phyloP scores from a whole-genome alignment of 1,140 invertebrate species.

The Zaprionus kolodkinae region DNA sequence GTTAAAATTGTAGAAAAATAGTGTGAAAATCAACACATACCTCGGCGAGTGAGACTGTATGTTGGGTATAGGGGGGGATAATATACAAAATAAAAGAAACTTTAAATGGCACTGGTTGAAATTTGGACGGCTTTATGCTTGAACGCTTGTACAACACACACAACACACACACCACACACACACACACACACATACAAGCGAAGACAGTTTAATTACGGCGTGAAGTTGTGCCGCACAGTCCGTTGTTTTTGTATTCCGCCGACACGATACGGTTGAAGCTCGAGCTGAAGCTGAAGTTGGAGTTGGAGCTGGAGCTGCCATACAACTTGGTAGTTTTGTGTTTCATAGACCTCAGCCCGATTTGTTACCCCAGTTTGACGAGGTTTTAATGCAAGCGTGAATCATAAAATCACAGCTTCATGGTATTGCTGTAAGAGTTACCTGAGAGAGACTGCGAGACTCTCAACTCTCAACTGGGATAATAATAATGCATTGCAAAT shows the following conservation, averaged over 20 bases:
- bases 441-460: slow-evolving; percentile 16
- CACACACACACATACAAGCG: slow-evolving; percentile 45
- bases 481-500: slow-evolving; percentile 61
- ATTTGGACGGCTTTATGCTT: slow-evolving; percentile 77
- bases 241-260: slow-evolving; percentile 46
- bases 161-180: slow-evolving; percentile 13
- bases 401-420: slow-evolving; percentile 64
- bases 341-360: slow-evolving; percentile 40
- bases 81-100: slow-evolving; percentile 69
- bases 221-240: slow-evolving; percentile 74
- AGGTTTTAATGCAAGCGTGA: slow-evolving; percentile 77
- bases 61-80: slow-evolving; percentile 17
- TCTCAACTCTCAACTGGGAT: slow-evolving; percentile 47
- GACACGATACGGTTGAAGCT: background rate
- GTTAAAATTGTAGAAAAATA: slow-evolving; percentile 81
- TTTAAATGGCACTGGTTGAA: slow-evolving; percentile 75
- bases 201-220: slow-evolving; percentile 82
- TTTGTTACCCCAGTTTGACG: slow-evolving; percentile 61
- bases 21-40: slow-evolving; percentile 67
- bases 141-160: slow-evolving; percentile 63
- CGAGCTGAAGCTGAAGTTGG: background rate
- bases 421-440: background rate
- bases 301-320: background rate
- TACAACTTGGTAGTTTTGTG: slow-evolving; percentile 20
- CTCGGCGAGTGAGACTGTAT: background rate